Percentiles rank a stretch among this genome's conserved stretches.
Evolutionary conservation across 1,140 invertebrate species (phyloP).

Genomic region (Grapholita molesta): DNA sequence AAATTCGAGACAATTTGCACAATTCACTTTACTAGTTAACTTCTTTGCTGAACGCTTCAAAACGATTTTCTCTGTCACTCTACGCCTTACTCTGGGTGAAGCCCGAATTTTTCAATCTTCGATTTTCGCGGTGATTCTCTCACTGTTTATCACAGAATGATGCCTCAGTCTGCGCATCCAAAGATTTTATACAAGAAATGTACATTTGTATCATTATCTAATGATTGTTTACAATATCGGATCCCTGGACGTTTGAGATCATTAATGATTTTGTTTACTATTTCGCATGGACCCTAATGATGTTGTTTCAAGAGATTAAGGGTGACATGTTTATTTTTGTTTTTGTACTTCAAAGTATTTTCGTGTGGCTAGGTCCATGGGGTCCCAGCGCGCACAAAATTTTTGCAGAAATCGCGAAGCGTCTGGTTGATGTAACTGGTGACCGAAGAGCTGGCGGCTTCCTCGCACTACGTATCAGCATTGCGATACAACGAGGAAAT

Average conservation of each 20-base stretch:
- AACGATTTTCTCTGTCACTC: too few species aligned
- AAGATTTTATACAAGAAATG: not conserved
- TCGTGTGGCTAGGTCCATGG: not conserved
- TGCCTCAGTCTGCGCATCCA: not conserved
- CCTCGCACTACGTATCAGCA: too few species aligned
- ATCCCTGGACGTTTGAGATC: not conserved
- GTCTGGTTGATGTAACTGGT: too few species aligned
- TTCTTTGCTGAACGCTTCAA: not conserved
- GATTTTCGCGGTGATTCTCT: too few species aligned
- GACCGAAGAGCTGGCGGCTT: too few species aligned
- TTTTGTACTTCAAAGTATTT: not conserved
- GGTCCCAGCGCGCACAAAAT: not conserved
- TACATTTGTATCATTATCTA: not conserved
- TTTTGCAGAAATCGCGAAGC: too few species aligned
- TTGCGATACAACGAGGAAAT: too few species aligned
- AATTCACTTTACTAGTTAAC: constrained; percentile 1
- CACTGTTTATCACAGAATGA: not conserved
- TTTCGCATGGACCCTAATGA: not conserved
- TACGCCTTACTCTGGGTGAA: too few species aligned
- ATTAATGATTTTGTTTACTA: not conserved
- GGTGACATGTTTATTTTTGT: not conserved
- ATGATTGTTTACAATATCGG: not conserved
- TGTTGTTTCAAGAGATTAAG: not conserved
- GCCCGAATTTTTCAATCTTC: too few species aligned
- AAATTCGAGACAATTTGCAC: not conserved